Evolutionary conservation across 2,113 vertebrate species (phyloP).

Genomic region (Argyrosomus japonicus): DNA sequence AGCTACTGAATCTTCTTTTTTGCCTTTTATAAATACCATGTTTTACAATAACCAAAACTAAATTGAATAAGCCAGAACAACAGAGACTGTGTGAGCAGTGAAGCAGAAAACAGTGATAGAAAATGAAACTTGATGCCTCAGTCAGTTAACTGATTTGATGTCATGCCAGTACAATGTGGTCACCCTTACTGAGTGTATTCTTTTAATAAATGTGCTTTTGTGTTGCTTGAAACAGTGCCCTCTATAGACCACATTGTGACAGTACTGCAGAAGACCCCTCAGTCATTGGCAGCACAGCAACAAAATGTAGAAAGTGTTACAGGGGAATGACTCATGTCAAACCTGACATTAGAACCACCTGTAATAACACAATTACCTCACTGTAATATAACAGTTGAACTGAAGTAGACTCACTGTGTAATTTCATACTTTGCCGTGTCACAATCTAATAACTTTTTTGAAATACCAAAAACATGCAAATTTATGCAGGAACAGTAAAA

Average conservation of each 20-base stretch:
- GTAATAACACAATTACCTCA: slow-evolving; percentile 1
- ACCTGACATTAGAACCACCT: slow-evolving; percentile 1
- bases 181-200: slow-evolving; percentile 14
- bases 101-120: slow-evolving; percentile 55
- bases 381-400: not conserved
- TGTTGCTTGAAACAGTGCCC: slow-evolving; percentile 72
- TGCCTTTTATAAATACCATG: not conserved
- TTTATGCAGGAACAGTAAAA: not conserved
- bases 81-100: slow-evolving; percentile 20
- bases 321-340: not conserved
- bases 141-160: slow-evolving; percentile 35
- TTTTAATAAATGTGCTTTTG: not conserved
- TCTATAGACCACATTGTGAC: slow-evolving; percentile 52
- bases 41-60: not conserved
- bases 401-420: not conserved
- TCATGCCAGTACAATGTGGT: slow-evolving; percentile 9
- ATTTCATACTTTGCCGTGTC: not conserved
- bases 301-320: not conserved
- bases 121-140: slow-evolving; percentile 33
- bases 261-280: not conserved
- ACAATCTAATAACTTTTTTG: not conserved
- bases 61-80: slow-evolving; percentile 5
- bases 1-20: not conserved
- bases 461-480: not conserved
- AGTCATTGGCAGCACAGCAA: not conserved